Percentiles rank a stretch among this genome's conserved stretches.
Evolutionary conservation across 2,888 invertebrate species (phyloP).

Genomic region (Amphimallon solstitiale): DNA sequence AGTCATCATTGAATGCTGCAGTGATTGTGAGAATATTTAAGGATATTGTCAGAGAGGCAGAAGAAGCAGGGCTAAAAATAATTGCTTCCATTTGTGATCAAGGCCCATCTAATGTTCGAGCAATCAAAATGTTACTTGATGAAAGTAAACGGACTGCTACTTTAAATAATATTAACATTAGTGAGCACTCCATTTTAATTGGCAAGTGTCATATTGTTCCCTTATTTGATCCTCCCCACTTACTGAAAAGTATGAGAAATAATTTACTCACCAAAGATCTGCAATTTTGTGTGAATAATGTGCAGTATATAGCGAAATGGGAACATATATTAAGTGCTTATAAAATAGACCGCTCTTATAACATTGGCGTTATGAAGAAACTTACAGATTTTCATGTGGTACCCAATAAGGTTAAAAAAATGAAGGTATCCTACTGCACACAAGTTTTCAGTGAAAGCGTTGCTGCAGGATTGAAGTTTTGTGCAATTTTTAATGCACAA

Average conservation of each 20-base stretch:
- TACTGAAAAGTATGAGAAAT: constrained; percentile 43
- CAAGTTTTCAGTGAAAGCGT: constrained; percentile 45
- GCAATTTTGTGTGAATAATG: constrained; percentile 22
- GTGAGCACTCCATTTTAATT: not conserved
- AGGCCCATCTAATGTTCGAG: not conserved
- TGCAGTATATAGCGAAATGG: constrained; percentile 39
- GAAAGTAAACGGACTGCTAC: not conserved
- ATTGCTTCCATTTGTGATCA: constrained; percentile 8
- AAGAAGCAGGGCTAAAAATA: not conserved
- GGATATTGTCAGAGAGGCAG: not conserved
- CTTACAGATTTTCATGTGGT: constrained; percentile 42
- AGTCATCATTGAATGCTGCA: not conserved
- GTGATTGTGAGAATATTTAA: not conserved
- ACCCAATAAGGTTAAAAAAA: constrained; percentile 43
- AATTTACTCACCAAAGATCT: constrained; percentile 42
- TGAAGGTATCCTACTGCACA: constrained; percentile 42
- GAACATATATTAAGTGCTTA: constrained; percentile 41
- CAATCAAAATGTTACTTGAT: not conserved
- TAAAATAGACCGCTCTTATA: constrained; percentile 37
- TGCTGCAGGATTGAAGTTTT: constrained; percentile 41
- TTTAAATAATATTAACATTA: not conserved
- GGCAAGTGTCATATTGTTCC: constrained; percentile 22
- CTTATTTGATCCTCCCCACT: constrained; percentile 43
- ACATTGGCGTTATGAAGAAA: constrained; percentile 36
- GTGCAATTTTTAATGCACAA: constrained; percentile 1